Evolutionary conservation across 2,113 vertebrate genomes (phyloP).

Genomic region (Acrocephalus kingi): DNA sequence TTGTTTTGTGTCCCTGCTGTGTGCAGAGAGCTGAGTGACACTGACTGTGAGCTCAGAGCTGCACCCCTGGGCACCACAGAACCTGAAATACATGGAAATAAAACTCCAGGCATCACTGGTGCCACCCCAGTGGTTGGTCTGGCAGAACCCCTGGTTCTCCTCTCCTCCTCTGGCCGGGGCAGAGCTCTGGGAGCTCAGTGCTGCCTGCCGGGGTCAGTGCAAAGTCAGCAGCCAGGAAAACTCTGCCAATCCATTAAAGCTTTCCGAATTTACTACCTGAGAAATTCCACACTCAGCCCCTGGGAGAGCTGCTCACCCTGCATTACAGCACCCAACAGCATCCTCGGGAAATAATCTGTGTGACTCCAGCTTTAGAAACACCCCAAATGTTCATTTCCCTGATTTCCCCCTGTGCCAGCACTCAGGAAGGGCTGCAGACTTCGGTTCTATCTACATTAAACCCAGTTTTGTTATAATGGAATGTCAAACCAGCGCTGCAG

Average conservation of each 20-base stretch:
- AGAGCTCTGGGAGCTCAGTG: neutral
- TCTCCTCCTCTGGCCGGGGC: neutral
- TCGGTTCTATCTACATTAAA: neutral
- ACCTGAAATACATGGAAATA: no score
- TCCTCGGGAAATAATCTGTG: neutral
- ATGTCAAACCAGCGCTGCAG: neutral
- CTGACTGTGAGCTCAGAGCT: neutral
- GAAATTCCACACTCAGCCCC: neutral
- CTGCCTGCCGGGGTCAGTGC: neutral
- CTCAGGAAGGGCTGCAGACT: neutral
- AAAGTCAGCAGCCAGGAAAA: conserved; percentile 26
- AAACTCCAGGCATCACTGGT: neutral
- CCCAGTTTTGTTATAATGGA: neutral
- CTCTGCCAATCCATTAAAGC: neutral
- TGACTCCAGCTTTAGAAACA: neutral
- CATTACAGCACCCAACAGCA: neutral
- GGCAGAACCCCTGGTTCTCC: neutral
- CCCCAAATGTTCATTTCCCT: neutral
- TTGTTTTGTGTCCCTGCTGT: no score
- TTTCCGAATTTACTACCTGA: neutral
- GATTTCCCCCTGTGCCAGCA: neutral
- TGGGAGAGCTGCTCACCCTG: neutral
- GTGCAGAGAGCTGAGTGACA: neutral
- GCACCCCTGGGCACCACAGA: neutral
- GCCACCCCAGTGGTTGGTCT: neutral